Percentiles rank a stretch among this genome's conserved stretches.
Evolutionary conservation across 2,888 invertebrate species (phyloP).

Genomic region (Oscheius sp.): DNA sequence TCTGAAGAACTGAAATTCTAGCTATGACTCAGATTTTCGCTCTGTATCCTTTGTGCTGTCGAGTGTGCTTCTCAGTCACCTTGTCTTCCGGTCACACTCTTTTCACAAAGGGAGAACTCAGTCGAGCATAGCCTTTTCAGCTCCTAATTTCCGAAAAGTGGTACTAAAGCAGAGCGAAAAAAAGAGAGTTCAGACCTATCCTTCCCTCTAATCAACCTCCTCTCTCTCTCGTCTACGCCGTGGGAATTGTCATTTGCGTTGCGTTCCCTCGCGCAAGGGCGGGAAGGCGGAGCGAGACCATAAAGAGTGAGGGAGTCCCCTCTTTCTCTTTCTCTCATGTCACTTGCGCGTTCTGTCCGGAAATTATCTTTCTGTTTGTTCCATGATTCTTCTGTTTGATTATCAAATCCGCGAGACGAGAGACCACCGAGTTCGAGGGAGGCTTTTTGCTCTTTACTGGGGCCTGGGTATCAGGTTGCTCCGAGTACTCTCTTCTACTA

Average conservation of each 20-base stretch:
- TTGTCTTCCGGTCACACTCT: background rate
- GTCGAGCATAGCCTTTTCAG: too few species aligned
- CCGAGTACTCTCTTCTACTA: too few species aligned
- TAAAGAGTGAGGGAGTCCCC: background rate
- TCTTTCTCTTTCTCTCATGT: background rate
- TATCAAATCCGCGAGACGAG: conserved; percentile 30
- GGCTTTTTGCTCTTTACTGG: background rate
- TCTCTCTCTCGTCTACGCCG: background rate
- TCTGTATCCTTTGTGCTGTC: background rate
- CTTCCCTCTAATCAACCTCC: background rate
- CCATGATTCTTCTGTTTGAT: conserved; percentile 16
- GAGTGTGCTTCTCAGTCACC: background rate
- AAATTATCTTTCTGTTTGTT: conserved; percentile 31
- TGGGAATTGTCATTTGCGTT: conserved; percentile 4
- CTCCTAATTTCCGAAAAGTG: too few species aligned
- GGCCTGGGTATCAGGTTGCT: conserved; percentile 11
- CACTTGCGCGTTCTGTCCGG: conserved; percentile 23
- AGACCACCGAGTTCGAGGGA: conserved; percentile 2
- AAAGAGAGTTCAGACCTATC: background rate
- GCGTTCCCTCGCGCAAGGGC: conserved; percentile 7
- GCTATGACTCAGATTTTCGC: background rate
- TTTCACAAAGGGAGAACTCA: background rate
- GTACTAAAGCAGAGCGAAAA: too few species aligned
- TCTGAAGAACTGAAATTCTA: too few species aligned
- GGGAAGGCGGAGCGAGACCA: too few species aligned